Conservation (phyloP, 1,140 invertebrate genomes). For the Branchinecta lindahli region DNA sequence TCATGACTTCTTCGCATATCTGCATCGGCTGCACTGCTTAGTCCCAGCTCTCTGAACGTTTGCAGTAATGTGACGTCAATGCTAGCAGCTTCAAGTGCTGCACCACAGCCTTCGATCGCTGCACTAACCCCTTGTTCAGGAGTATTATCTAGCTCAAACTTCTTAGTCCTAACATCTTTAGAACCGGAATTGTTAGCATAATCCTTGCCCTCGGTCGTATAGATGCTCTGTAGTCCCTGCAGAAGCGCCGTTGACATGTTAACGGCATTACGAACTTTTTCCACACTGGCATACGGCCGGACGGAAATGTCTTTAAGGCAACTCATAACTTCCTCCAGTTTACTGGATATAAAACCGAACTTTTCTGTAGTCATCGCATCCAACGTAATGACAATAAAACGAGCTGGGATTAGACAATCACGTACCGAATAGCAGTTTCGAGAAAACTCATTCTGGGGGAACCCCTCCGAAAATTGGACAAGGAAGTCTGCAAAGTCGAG, state of each 20-base stretch:
- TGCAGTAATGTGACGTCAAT: too few species aligned
- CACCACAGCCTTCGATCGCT: too few species aligned
- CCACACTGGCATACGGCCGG: not conserved
- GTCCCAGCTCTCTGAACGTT: too few species aligned
- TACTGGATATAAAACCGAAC: not conserved
- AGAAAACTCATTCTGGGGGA: not conserved
- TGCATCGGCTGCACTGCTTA: too few species aligned
- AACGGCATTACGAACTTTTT: not conserved
- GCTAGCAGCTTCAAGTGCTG: too few species aligned
- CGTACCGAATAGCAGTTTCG: not conserved
- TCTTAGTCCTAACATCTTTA: too few species aligned
- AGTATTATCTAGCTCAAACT: too few species aligned
- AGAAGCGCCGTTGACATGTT: not conserved
- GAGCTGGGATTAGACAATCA: not conserved
- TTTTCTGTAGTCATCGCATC: not conserved
- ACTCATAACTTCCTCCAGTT: not conserved
- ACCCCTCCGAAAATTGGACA: conserved; percentile 15
- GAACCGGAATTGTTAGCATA: too few species aligned
- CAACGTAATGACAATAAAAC: conserved; percentile 2
- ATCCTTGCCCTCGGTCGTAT: too few species aligned
- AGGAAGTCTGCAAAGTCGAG: conserved; percentile 21
- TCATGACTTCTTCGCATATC: too few species aligned
- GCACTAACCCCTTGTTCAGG: too few species aligned
- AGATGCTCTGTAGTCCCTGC: not conserved
- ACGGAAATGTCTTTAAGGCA: not conserved